Evolutionary conservation across 2,113 vertebrate species (phyloP), one percentile per base, ranked within the genome.

Genomic region (Oxyruncus cristatus): DNA sequence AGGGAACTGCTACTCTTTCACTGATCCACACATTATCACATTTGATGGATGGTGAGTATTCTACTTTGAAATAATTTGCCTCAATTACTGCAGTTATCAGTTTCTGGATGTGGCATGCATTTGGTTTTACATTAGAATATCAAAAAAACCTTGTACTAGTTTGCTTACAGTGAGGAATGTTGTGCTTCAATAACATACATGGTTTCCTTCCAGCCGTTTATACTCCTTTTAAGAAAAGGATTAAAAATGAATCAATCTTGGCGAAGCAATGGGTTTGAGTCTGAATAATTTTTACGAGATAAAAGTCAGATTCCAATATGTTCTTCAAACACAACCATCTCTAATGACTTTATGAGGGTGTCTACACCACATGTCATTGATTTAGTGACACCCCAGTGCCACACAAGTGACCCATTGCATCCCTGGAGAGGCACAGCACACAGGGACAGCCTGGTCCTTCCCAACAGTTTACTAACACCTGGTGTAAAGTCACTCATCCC

Each of bases 1-100:
- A 88, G 98, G 98, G 82, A 97, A 97, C 74, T 98, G 98, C 96
- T 98, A 98, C 97, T 98, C 98, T 63, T 97, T 98, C 94, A 98
- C 98, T 44, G 98, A 99, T 97, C 98, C 98, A 67, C 98, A 98
- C 85, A 93, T 98, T 94, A 98, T 98, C 83, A 98, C 97, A 7
- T 98, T 98, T 95, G 99, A 99, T 90, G 98, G 98, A 97, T 97
- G 98, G 98, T 98, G 97, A 98, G 88, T 92, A 91, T 94, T 89
- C 50, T 55, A 72, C 66, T 88, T 94, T 86, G 66, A 58, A 83
- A 88, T 91, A 76, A 93, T 96, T 94, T 96, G 80, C 50, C 73
- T 91, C 93, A 56, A 93, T 95, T 89, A 92, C 65, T 89, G 81
- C 47, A 41, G 71, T 71, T 95, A 94, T 81, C 37, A n/a, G 47